Conservation (phyloP, 2,888 invertebrate genomes). For the Aethes cnicana region DNA sequence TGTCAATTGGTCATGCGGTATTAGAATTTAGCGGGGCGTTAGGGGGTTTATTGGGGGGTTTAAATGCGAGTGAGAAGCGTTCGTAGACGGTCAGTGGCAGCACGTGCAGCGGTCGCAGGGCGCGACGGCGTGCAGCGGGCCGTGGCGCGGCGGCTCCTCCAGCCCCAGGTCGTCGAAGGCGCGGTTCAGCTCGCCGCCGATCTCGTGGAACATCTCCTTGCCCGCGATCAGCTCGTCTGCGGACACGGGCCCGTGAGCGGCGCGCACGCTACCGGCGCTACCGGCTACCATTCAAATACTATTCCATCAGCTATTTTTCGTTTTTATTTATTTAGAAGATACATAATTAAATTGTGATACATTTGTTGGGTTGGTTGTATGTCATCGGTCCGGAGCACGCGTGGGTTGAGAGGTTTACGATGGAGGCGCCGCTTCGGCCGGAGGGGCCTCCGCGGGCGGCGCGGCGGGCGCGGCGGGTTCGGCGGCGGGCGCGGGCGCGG, state of each 20-base stretch:
- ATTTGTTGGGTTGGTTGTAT: neutral
- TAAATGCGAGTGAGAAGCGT: slow-evolving; percentile 63
- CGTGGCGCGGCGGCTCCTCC: slow-evolving; percentile 42
- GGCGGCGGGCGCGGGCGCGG: slow-evolving; percentile 34
- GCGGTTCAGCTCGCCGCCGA: slow-evolving; percentile 95
- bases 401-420: slow-evolving; percentile 6
- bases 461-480: slow-evolving; percentile 38
- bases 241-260: slow-evolving; percentile 58
- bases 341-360: slow-evolving; percentile 45
- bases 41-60: slow-evolving; percentile 35
- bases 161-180: slow-evolving; percentile 89
- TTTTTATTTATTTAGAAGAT: slow-evolving; percentile 56
- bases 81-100: slow-evolving; percentile 60
- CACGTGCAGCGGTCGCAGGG: slow-evolving; percentile 70
- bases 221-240: slow-evolving; percentile 92
- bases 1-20: slow-evolving; percentile 41
- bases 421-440: slow-evolving; percentile 21
- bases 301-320: slow-evolving; percentile 78
- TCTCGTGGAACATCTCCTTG: slow-evolving; percentile 95
- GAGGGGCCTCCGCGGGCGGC: slow-evolving; percentile 33
- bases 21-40: slow-evolving; percentile 33
- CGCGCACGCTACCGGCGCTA: slow-evolving; percentile 33
- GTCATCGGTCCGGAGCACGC: slow-evolving; percentile 16
- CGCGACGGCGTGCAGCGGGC: slow-evolving; percentile 22
- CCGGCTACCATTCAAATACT: slow-evolving; percentile 44